phyloP scores from a whole-genome alignment of 2,888 invertebrate genomes.

The Epistrophe grossulariae region DNA sequence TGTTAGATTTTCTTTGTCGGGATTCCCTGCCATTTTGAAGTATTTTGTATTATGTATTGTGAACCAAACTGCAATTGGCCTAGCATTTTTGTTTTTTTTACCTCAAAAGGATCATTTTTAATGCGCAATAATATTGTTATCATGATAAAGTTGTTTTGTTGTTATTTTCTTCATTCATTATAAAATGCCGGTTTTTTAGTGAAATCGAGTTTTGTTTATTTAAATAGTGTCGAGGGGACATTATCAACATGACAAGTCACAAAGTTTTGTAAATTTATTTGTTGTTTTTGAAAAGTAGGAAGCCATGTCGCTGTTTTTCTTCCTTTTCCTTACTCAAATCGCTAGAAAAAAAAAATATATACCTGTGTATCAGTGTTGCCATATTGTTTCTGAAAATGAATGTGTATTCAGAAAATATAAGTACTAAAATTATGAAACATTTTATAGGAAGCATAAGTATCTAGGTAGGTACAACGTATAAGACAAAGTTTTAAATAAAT shows the following conservation, averaged over 20 bases:
- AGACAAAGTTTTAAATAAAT: no score
- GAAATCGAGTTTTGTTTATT: constrained; percentile 4
- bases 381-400: neutral
- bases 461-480: no score
- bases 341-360: neutral
- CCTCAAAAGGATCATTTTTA: neutral
- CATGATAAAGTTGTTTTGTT: constrained; percentile 22
- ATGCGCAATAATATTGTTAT: constrained; percentile 38
- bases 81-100: neutral
- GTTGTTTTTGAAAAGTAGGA: constrained; percentile 32
- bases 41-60: neutral
- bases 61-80: neutral
- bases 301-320: constrained; percentile 51
- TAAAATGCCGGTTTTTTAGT: constrained; percentile 33
- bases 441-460: no score
- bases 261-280: neutral
- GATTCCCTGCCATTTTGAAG: constrained; percentile 35
- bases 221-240: neutral
- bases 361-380: constrained; percentile 59
- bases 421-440: no score
- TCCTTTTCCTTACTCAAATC: constrained; percentile 5
- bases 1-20: constrained; percentile 31
- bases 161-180: neutral
- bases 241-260: neutral
- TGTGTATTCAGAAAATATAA: neutral